Percentiles rank a stretch among this genome's conserved stretches.
Evolutionary conservation across 2,888 invertebrate genomes (phyloP).

Genomic region (Drosophila conformis): DNA sequence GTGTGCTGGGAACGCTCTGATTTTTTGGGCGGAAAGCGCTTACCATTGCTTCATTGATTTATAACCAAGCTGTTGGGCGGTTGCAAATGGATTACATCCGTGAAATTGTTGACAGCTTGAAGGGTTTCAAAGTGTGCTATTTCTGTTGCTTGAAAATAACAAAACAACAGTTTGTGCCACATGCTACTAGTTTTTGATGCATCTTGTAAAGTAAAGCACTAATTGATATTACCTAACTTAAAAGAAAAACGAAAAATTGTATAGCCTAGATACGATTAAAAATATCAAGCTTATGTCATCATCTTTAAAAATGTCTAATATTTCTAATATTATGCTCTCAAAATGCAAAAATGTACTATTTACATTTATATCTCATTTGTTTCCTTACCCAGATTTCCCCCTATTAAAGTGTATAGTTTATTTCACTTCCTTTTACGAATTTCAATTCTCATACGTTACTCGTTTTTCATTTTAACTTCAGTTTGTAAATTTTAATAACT

Average conservation of each 20-base stretch:
- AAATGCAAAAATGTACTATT: neutral
- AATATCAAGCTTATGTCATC: neutral
- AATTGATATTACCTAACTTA: neutral
- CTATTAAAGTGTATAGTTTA: slow-evolving; percentile 1
- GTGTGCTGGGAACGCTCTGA: slow-evolving; percentile 37
- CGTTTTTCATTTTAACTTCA: slow-evolving; percentile 14
- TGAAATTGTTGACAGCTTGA: slow-evolving; percentile 56
- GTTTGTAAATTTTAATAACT: slow-evolving; percentile 21
- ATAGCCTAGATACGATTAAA: neutral
- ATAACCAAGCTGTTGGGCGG: slow-evolving; percentile 39
- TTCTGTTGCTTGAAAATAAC: neutral
- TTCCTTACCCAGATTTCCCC: neutral
- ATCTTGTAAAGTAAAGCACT: neutral
- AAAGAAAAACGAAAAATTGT: neutral
- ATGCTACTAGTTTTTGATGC: neutral
- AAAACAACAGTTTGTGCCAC: slow-evolving; percentile 7
- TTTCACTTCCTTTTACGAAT: neutral
- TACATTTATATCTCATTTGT: neutral
- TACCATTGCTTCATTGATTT: slow-evolving; percentile 59
- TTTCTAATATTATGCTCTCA: neutral
- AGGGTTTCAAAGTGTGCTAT: slow-evolving; percentile 18
- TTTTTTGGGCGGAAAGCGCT: slow-evolving; percentile 49
- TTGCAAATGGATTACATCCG: slow-evolving; percentile 65
- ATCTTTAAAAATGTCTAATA: neutral
- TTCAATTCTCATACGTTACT: neutral